Evolutionary conservation across 2,797 vertebrate genomes (phyloP).

Genomic region (Semaprochilodus insignis): DNA sequence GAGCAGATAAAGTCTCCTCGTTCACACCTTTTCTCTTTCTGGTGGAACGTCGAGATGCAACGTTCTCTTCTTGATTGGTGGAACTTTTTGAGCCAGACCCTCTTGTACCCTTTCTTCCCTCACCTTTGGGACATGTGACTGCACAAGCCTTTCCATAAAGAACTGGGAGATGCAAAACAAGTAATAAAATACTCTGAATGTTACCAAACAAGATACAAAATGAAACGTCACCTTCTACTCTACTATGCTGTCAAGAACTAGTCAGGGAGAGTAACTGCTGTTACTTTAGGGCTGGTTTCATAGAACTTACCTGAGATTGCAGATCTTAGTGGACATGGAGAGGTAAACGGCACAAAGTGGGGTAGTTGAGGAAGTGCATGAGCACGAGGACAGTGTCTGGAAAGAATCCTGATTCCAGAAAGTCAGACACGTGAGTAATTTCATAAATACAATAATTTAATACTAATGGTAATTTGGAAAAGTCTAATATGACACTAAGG

Average conservation of each 20-base stretch:
- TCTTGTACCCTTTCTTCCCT: conserved; percentile 87
- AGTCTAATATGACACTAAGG: too few species aligned
- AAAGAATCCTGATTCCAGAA: background rate
- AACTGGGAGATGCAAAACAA: conserved; percentile 69
- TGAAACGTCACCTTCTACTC: background rate
- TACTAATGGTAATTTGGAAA: too few species aligned
- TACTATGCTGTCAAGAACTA: background rate
- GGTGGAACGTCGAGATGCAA: conserved; percentile 84
- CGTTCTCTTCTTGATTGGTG: conserved; percentile 81
- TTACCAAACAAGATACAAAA: background rate
- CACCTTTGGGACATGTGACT: conserved; percentile 89
- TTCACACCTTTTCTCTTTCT: conserved; percentile 82
- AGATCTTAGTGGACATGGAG: conserved; percentile 76
- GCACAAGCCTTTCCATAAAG: conserved; percentile 85
- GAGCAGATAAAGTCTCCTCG: conserved; percentile 74
- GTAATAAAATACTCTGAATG: background rate
- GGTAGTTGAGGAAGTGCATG: conserved; percentile 74
- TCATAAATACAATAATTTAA: background rate
- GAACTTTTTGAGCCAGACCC: conserved; percentile 86
- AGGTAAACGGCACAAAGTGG: conserved; percentile 72
- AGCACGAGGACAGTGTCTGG: conserved; percentile 17
- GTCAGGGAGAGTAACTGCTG: background rate
- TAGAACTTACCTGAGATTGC: conserved; percentile 87
- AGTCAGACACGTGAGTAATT: background rate
- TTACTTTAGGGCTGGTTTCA: background rate